Percentiles rank a stretch among this genome's conserved stretches.
Evolutionary conservation across 2,888 invertebrate species (phyloP).

Genomic region (Cheilosia scutellata): DNA sequence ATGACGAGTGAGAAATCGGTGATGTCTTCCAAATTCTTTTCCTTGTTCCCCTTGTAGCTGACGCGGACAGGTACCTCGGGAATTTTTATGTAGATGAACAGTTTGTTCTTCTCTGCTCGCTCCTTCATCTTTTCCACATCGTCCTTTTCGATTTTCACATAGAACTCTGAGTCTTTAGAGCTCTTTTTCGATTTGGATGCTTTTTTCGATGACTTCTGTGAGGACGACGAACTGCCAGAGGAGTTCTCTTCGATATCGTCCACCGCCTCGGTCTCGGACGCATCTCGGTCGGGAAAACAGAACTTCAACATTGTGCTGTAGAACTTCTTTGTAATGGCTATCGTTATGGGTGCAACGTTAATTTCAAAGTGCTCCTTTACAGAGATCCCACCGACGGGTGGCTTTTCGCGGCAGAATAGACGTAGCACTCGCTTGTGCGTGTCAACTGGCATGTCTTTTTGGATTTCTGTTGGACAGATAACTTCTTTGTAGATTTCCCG

Average conservation of each 20-base stretch:
- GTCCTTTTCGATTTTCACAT: slow-evolving; percentile 94
- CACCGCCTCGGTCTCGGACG: slow-evolving; percentile 88
- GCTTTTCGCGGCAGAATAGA: slow-evolving; percentile 97
- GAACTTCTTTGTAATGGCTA: slow-evolving; percentile 97
- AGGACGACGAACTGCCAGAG: slow-evolving; percentile 85
- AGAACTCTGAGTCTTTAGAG: slow-evolving; percentile 94
- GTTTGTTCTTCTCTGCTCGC: slow-evolving; percentile 98
- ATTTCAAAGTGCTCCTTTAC: slow-evolving; percentile 99
- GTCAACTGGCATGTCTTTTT: slow-evolving; percentile 94
- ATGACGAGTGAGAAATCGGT: slow-evolving; percentile 96
- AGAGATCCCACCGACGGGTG: slow-evolving; percentile 99
- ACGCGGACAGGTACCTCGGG: slow-evolving; percentile 98
- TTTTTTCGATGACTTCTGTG: slow-evolving; percentile 84
- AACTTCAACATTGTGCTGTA: slow-evolving; percentile 99
- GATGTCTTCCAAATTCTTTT: slow-evolving; percentile 98
- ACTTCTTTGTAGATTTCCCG: slow-evolving; percentile 97
- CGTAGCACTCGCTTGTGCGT: slow-evolving; percentile 94
- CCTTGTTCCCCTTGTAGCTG: slow-evolving; percentile 98
- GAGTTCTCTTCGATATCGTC: slow-evolving; percentile 86
- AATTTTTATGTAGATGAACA: slow-evolving; percentile 99
- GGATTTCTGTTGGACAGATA: slow-evolving; percentile 90
- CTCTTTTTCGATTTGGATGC: slow-evolving; percentile 85
- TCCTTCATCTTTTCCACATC: slow-evolving; percentile 97
- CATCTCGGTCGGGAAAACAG: slow-evolving; percentile 97
- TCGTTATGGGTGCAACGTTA: slow-evolving; percentile 96